Base-by-base conservation (phyloP, 1,140 invertebrate species). In the Drosophila nasuta region DNA sequence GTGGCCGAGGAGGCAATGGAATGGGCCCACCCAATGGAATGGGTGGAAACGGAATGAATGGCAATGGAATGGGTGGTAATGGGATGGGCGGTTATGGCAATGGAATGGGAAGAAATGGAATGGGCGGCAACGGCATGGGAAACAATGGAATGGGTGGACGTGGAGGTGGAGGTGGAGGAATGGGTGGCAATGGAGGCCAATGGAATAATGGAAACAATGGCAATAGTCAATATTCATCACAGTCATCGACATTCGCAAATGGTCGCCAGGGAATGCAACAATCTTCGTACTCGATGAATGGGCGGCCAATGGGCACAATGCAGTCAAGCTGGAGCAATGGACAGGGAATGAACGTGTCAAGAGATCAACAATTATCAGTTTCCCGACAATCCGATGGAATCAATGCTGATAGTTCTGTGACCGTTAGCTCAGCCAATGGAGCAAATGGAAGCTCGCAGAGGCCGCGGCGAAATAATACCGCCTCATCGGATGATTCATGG, bases 131-230 rank as follows among this genome's bases (percentile, higher is more conserved):
- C 52, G 65, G 65, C 11, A 46, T 46, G 54, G 20, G 35, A 13
- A 43, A 57, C 8, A 52, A 52, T 3, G 48, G 56, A 7, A 62
- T 60, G 67, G 66, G 66, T 38, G 35, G 35, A 38, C 35, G 35
- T 8, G 35, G 35, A 7, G 35, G 11, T 56, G 52, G 35, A 13
- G 35, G 57, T 2, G 66, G 56, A 13, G 56, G 38, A 0, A 70
- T 62, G 58, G 45, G 46, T 8, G 35, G 35, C 15, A 38, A 33
- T 35, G 15, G 41, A 30, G 43, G 58, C n/a, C 57, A 57, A 68
- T 69, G 56, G 65, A 49, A 57, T 35, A 62, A 70, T 35, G 20
- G 20, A 25, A 65, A 65, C 10, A 66, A 73, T 35, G 58, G 28
- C 11, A 56, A 45, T 48, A 30, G 5, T 63, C 58, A 70, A 35